These are phyloP conservation scores for Tetragonula carbonaria DNA, from an alignment of 2,888 invertebrate genomes.

Conservation along the genomic window DNA sequence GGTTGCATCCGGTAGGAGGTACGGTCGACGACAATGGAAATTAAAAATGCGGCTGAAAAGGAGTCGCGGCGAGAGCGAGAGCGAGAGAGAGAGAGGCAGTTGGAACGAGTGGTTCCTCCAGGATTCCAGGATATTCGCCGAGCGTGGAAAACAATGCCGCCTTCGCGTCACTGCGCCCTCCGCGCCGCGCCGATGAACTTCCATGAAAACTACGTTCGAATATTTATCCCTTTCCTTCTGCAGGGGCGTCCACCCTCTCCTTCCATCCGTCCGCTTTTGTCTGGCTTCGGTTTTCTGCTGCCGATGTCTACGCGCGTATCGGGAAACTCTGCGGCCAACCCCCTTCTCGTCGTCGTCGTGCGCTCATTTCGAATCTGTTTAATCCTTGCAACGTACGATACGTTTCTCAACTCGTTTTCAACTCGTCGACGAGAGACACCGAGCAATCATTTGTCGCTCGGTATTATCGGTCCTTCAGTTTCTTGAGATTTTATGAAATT, in stretches of 20 bases:
- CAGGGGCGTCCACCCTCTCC: slow-evolving; percentile 2
- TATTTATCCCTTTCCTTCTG: slow-evolving; percentile 60
- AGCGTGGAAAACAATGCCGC: slow-evolving; percentile 76
- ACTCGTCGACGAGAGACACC: no score
- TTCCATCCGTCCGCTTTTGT: slow-evolving; percentile 21
- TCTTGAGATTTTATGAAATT: no score
- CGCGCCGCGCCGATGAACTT: slow-evolving; percentile 54
- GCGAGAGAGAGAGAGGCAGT: slow-evolving; percentile 12
- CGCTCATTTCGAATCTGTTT: slow-evolving; percentile 38
- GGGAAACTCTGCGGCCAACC: slow-evolving; percentile 34
- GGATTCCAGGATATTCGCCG: slow-evolving; percentile 72
- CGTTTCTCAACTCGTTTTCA: no score
- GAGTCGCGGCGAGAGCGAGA: slow-evolving; percentile 52
- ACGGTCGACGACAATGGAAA: slow-evolving; percentile 73
- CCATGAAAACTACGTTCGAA: slow-evolving; percentile 60
- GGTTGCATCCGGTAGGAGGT: slow-evolving; percentile 52
- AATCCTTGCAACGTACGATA: not conserved
- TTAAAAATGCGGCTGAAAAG: slow-evolving; percentile 77
- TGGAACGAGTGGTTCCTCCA: slow-evolving; percentile 61
- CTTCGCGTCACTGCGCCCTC: slow-evolving; percentile 66
- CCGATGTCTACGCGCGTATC: slow-evolving; percentile 41
- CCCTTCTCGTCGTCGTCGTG: no score
- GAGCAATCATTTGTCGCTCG: no score
- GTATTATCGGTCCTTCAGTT: no score
- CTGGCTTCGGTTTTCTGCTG: slow-evolving; percentile 33